Evolutionary conservation across 2,888 invertebrate species (phyloP).

Genomic region (Hipparchia sbordonii): DNA sequence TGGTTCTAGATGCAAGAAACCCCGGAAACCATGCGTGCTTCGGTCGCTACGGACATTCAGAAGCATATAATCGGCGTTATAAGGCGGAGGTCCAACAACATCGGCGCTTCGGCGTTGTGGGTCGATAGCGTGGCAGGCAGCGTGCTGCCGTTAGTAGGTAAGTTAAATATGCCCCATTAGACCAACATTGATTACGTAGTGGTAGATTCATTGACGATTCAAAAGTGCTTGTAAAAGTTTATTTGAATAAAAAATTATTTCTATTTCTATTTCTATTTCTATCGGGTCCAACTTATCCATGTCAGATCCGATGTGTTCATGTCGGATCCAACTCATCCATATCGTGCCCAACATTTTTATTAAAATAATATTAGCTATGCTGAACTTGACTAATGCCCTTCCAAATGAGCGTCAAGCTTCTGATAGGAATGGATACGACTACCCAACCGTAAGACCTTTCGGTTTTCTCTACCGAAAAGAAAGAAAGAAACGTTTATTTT

Average conservation of each 20-base stretch:
- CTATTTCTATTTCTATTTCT: too few relatives aligned
- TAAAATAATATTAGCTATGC: too few relatives aligned
- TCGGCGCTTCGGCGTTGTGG: constrained; percentile 93
- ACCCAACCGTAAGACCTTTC: too few relatives aligned
- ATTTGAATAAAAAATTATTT: too few relatives aligned
- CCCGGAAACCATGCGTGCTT: constrained; percentile 84
- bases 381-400: too few relatives aligned
- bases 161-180: constrained; percentile 18
- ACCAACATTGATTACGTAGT: not conserved
- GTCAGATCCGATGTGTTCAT: not conserved
- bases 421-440: too few relatives aligned
- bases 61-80: constrained; percentile 93
- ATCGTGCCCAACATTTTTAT: not conserved
- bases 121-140: constrained; percentile 92
- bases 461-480: too few relatives aligned
- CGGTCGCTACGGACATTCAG: constrained; percentile 89
- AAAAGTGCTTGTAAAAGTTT: too few relatives aligned
- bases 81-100: constrained; percentile 91
- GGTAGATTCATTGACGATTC: too few relatives aligned
- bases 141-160: constrained; percentile 88
- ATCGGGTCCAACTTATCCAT: too few relatives aligned
- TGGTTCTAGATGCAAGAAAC: constrained; percentile 87
- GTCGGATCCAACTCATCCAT: not conserved
- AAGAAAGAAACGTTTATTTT: too few relatives aligned
- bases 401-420: too few relatives aligned